phyloP scores from a whole-genome alignment of 2,888 invertebrate genomes.

The Limnephilus rhombicus region DNA sequence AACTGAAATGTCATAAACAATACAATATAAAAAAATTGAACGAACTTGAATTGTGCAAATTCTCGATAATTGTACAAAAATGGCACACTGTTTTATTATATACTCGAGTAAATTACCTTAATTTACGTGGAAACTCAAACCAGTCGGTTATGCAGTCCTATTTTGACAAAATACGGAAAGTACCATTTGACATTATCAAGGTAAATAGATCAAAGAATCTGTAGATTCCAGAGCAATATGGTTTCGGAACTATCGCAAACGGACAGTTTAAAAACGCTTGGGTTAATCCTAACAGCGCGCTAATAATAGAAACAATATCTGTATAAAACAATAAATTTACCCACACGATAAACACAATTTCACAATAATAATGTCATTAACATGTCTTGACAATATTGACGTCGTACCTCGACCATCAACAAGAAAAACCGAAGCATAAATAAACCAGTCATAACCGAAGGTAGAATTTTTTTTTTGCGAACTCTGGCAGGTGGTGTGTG shows the following conservation, averaged over 20 bases:
- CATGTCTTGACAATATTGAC: not conserved
- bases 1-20: not conserved
- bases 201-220: not conserved
- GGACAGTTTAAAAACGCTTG: not conserved
- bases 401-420: not conserved
- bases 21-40: not conserved
- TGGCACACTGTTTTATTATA: not conserved
- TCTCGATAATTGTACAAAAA: not conserved
- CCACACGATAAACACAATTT: constrained; percentile 44
- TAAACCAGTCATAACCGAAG: no score
- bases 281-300: not conserved
- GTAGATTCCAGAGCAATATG: not conserved
- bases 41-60: not conserved
- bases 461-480: not conserved
- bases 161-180: not conserved
- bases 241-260: not conserved
- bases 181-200: not conserved
- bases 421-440: not conserved
- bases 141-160: not conserved
- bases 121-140: not conserved
- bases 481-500: no score
- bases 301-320: not conserved
- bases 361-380: constrained; percentile 35
- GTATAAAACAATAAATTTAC: constrained; percentile 22
- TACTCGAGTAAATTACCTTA: not conserved